Conservation (phyloP, 1,140 invertebrate species). For the Zaprionus taronus region DNA sequence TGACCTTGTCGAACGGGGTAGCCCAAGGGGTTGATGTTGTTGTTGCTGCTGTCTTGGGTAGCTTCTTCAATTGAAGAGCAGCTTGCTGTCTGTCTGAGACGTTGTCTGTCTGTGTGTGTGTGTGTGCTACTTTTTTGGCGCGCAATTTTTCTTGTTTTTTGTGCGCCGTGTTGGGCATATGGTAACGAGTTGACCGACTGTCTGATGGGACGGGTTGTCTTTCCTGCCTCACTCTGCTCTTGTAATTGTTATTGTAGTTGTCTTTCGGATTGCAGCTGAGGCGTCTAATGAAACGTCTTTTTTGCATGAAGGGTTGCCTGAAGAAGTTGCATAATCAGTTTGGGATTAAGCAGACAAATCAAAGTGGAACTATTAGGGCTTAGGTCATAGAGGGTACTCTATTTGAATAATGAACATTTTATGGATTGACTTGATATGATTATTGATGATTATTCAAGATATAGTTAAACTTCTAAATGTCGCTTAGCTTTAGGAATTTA, state of each 20-base stretch:
- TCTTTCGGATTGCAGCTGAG: constrained; percentile 49
- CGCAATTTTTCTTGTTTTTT: constrained; percentile 59
- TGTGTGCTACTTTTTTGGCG: constrained; percentile 61
- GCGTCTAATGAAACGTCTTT: constrained; percentile 64
- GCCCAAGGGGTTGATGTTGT: constrained; percentile 28
- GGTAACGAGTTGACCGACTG: constrained; percentile 72
- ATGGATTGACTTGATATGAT: not conserved
- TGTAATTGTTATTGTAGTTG: constrained; percentile 7
- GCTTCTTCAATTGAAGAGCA: constrained; percentile 48
- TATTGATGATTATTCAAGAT: no score
- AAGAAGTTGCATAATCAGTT: constrained; percentile 20
- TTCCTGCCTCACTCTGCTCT: not conserved
- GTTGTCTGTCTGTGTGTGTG: not conserved
- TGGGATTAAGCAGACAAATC: constrained; percentile 17
- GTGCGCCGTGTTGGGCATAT: constrained; percentile 53
- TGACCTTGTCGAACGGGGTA: constrained; percentile 65
- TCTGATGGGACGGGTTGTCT: constrained; percentile 33
- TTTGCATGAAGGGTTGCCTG: constrained; percentile 10
- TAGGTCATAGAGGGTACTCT: not conserved
- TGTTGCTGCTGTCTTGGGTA: constrained; percentile 34
- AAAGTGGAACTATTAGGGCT: not conserved
- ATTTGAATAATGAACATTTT: not conserved
- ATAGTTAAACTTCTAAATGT: no score
- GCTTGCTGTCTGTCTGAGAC: constrained; percentile 21
- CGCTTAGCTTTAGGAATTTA: no score